phyloP scores from a whole-genome alignment of 2,888 invertebrate genomes.

The Abrostola triplasia region DNA sequence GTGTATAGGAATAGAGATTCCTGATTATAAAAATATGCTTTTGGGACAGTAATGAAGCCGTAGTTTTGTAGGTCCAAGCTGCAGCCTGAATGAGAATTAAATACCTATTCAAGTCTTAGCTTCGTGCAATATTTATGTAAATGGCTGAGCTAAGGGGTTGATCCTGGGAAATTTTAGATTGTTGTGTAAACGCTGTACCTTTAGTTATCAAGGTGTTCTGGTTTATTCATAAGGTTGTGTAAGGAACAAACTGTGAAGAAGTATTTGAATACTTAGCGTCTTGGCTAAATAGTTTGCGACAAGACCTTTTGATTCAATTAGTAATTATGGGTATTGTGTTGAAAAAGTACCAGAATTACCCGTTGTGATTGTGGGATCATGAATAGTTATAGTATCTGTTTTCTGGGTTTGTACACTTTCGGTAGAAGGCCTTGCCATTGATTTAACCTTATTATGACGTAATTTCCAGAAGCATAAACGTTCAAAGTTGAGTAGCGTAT shows the following conservation, averaged over 20 bases:
- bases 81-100: slow-evolving; percentile 74
- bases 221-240: slow-evolving; percentile 40
- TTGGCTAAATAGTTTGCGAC: slow-evolving; percentile 3
- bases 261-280: slow-evolving; percentile 27
- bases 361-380: too few relatives aligned
- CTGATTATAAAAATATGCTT: neutral
- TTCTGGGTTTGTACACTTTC: too few relatives aligned
- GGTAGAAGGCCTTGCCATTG: too few relatives aligned
- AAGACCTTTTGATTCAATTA: neutral
- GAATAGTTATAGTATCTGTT: too few relatives aligned
- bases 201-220: slow-evolving; percentile 42
- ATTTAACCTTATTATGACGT: too few relatives aligned
- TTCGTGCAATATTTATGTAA: slow-evolving; percentile 75
- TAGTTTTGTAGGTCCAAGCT: slow-evolving; percentile 52
- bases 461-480: too few relatives aligned
- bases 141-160: slow-evolving; percentile 60
- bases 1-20: slow-evolving; percentile 3
- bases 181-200: slow-evolving; percentile 48
- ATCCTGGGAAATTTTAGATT: slow-evolving; percentile 57
- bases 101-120: slow-evolving; percentile 72
- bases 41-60: slow-evolving; percentile 12
- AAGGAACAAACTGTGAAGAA: slow-evolving; percentile 21
- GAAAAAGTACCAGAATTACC: too few relatives aligned
- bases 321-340: neutral
- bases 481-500: too few relatives aligned